These are phyloP conservation scores for Phlogophora meticulosa DNA, from an alignment of 2,888 invertebrate species.

Conservation along the genomic window DNA sequence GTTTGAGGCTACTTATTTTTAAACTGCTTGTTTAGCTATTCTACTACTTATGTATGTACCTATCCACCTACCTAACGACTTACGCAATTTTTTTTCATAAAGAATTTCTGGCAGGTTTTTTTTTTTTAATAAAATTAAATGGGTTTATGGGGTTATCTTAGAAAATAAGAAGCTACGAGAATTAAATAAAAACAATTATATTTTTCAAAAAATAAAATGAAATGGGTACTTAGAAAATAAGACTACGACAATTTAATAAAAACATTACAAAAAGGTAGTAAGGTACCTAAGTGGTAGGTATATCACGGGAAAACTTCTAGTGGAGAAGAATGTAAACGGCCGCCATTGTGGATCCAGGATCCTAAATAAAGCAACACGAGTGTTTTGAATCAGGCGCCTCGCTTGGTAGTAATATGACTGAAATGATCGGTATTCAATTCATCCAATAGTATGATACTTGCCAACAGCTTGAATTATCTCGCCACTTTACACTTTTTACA, in stretches of 20 bases:
- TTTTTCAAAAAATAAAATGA: no score
- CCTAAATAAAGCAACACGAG: neutral
- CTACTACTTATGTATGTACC: no score
- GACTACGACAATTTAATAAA: neutral
- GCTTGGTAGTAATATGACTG: neutral
- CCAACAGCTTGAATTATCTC: conserved; percentile 22
- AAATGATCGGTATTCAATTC: conserved; percentile 8
- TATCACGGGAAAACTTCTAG: neutral
- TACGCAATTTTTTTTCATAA: no score
- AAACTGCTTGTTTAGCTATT: no score
- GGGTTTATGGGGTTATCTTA: no score
- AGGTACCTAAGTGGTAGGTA: neutral
- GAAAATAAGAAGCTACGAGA: no score
- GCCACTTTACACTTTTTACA: conserved; percentile 46
- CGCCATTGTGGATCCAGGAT: neutral
- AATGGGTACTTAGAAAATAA: no score
- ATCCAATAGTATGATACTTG: conserved; percentile 12
- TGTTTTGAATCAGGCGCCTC: neutral
- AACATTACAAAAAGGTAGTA: neutral
- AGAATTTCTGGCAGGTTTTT: no score
- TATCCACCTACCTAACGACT: no score
- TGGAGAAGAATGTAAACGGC: neutral
- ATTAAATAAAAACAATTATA: no score
- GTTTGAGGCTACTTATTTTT: no score
- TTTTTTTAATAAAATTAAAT: no score